phyloP scores from a whole-genome alignment of 2,797 vertebrate genomes.

The Hybognathus amarus region DNA sequence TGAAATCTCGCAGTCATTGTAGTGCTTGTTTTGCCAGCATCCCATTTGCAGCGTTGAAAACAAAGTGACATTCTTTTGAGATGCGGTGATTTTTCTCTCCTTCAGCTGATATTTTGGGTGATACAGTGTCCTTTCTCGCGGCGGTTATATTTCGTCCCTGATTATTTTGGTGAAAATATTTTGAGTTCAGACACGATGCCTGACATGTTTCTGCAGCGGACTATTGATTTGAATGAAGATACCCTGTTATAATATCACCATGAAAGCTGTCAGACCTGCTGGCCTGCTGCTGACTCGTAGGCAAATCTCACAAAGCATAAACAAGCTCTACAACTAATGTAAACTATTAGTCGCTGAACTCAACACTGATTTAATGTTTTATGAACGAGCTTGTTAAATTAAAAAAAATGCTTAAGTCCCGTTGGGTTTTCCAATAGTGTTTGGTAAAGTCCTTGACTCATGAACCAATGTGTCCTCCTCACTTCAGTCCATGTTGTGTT shows the following conservation, averaged over 20 bases:
- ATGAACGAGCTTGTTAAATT: background rate
- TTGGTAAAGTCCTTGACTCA: conserved; percentile 20
- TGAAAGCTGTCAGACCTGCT: conserved; percentile 54
- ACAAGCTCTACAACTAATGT: conserved; percentile 41
- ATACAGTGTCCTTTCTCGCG: conserved; percentile 59
- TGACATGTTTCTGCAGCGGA: conserved; percentile 28
- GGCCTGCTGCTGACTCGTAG: conserved; percentile 45
- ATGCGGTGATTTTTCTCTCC: conserved; percentile 71
- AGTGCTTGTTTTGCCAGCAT: conserved; percentile 74
- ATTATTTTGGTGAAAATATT: conserved; percentile 69
- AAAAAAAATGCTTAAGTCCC: background rate
- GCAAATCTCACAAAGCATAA: conserved; percentile 41
- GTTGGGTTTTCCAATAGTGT: conserved; percentile 50
- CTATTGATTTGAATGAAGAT: conserved; percentile 36
- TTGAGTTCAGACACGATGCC: conserved; percentile 58
- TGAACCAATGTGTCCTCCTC: conserved; percentile 62
- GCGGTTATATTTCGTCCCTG: conserved; percentile 58
- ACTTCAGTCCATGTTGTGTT: conserved; percentile 94
- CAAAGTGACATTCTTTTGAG: conserved; percentile 64
- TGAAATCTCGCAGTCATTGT: conserved; percentile 66
- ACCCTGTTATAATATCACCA: conserved; percentile 3
- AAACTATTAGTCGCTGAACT: conserved; percentile 26
- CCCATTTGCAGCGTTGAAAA: conserved; percentile 54
- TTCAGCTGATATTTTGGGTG: conserved; percentile 57
- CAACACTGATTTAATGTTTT: conserved; percentile 42